Base-by-base conservation (phyloP, 2,797 vertebrate genomes). In the Molossus molossus region DNA sequence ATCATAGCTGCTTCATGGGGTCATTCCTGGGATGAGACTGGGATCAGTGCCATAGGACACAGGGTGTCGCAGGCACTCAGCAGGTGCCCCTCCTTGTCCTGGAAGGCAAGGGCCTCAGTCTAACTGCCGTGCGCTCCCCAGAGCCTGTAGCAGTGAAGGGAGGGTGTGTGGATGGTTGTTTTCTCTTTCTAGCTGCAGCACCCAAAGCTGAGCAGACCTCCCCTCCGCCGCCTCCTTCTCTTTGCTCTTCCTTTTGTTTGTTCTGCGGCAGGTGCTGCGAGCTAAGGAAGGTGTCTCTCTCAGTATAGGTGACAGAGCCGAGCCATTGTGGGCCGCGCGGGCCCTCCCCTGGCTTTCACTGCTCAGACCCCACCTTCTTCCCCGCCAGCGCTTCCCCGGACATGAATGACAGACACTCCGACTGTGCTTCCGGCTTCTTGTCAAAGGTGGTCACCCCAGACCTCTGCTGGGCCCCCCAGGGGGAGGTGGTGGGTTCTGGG, bases 41-140 rank as follows among this genome's bases (percentile, higher is more conserved):
- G 48, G 29, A 12, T 77, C 37, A 14, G 1, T 53, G 57, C 37
- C 17, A 0, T 15, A 18, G 72, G 83, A 57, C 64, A 15, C 0
- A 0, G 11, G 48, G 29, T 2, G 4, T 45, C 5, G 0, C 29
- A 17, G n/a, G 27, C 37, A 3, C 21, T 76, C 9, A 20, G 4
- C 48, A 1, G 3, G 1, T 21, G 50, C 25, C 6, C 33, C 20
- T 77, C 15, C 27, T 64, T 21, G 20, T 18, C 45, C 53, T 85
- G 67, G 50, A 69, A 80, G 55, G 10, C 45, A 2, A 48, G 75
- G 40, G 33, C 50, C 37, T 1, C 15, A 25, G 53, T 55, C 48
- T 8, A 8, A 11, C 58, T 4, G 29, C n/a, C 1, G 9, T 0
- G 25, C 4, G 9, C 27, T n/a, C 64, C 67, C 53, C 69, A 58